Conservation (phyloP, 2,888 invertebrate genomes). For the Andrena flavipes region DNA sequence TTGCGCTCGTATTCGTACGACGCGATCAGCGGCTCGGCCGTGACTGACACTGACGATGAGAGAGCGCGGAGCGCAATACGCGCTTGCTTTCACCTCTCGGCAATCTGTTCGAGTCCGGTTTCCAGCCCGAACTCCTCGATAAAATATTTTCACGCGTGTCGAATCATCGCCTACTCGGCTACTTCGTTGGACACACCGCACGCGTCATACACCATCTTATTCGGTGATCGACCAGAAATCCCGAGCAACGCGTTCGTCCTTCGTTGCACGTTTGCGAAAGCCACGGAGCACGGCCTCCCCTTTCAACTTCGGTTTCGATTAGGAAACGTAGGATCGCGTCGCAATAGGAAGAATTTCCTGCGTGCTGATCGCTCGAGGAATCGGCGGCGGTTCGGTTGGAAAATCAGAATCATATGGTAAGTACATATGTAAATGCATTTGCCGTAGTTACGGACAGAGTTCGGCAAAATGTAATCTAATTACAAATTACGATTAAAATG, state of each 20-base stretch:
- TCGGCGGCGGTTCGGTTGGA: no score
- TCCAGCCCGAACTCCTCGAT: slow-evolving; percentile 39
- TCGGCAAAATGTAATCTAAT: no score
- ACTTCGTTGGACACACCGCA: no score
- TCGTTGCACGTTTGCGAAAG: slow-evolving; percentile 4
- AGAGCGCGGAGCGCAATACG: slow-evolving; percentile 76
- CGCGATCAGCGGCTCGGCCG: slow-evolving; percentile 80
- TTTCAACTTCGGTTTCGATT: neutral
- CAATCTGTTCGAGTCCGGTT: slow-evolving; percentile 51
- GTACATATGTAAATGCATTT: no score
- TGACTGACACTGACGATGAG: slow-evolving; percentile 78
- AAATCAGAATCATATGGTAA: no score
- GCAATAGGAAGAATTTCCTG: neutral
- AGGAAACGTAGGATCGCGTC: neutral
- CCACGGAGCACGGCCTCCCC: neutral
- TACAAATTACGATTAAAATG: no score
- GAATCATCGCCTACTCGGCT: slow-evolving; percentile 14
- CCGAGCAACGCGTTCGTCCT: neutral
- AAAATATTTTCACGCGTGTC: slow-evolving; percentile 38
- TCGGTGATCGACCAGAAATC: neutral
- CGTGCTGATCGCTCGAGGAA: no score
- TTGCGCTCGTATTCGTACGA: slow-evolving; percentile 26
- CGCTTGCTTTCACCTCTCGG: slow-evolving; percentile 83
- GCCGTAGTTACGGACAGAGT: no score
- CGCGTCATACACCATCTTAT: neutral